Evolutionary conservation across 53 echinoderm and acorn worm genomes (phyloP).

Genomic region (Actinopyga echinites): DNA sequence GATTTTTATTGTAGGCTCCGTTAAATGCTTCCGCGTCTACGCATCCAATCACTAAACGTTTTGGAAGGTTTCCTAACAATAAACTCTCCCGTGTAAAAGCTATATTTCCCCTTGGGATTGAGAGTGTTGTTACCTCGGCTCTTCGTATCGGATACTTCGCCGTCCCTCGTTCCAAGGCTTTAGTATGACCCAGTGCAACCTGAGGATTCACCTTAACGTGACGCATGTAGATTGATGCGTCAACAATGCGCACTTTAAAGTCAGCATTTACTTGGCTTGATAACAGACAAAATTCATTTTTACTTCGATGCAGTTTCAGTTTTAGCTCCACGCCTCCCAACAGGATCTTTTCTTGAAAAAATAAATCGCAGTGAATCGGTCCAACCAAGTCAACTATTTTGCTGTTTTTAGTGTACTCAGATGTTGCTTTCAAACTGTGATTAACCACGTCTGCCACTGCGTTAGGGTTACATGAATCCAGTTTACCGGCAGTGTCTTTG

Average conservation of each 20-base stretch:
- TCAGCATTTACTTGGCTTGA: constrained; percentile 1
- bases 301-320: constrained; percentile 59
- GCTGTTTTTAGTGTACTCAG: too few species aligned
- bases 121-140: constrained; percentile 28
- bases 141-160: too few species aligned
- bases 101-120: too few species aligned
- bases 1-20: constrained; percentile 17
- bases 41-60: constrained; percentile 49
- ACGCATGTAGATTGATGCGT: constrained; percentile 46
- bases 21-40: constrained; percentile 60
- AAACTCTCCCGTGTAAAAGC: constrained; percentile 50
- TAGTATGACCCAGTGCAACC: constrained; percentile 52
- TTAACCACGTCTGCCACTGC: constrained; percentile 8
- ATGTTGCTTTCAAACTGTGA: too few species aligned
- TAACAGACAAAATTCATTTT: too few species aligned
- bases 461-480: not conserved
- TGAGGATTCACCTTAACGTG: constrained; percentile 52
- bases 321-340: constrained; percentile 60
- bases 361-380: constrained; percentile 38
- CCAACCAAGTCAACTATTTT: constrained; percentile 57
- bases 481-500: constrained; percentile 55
- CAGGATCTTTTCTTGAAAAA: too few species aligned
- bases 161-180: constrained; percentile 57
- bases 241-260: constrained; percentile 32
- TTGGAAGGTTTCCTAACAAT: constrained; percentile 50